Percentiles rank a stretch among this genome's conserved stretches.
Conservation (phyloP, 2,797 vertebrate species). For the Bufotes viridis region DNA sequence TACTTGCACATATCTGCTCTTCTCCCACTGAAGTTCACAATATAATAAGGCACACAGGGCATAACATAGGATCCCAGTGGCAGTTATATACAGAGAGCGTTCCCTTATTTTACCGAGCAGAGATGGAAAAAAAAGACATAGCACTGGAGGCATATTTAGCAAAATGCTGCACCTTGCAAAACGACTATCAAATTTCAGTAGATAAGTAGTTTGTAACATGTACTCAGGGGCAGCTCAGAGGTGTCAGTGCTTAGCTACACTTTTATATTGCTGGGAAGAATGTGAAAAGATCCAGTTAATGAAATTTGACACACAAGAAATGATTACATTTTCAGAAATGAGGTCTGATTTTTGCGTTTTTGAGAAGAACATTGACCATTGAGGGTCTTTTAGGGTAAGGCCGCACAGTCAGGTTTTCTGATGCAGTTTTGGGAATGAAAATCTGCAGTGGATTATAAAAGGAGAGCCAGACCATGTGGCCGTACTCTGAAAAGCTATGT, state of each 20-base stretch:
- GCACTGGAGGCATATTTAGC: not conserved
- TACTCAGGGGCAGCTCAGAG: not conserved
- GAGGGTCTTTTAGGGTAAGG: not conserved
- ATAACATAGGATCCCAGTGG: not conserved
- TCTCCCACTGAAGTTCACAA: not conserved
- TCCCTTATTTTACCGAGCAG: not conserved
- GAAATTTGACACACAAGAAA: not conserved
- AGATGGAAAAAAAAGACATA: not conserved
- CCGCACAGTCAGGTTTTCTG: no score
- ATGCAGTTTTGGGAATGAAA: no score
- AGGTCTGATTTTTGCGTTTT: not conserved
- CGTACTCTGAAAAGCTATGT: no score
- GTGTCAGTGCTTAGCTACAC: not conserved
- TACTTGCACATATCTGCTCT: not conserved
- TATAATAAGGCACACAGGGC: conserved; percentile 2
- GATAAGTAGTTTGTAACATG: not conserved
- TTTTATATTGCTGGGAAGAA: not conserved
- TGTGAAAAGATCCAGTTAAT: not conserved
- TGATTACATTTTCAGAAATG: not conserved
- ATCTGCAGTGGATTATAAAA: no score
- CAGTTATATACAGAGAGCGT: not conserved
- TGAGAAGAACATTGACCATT: not conserved
- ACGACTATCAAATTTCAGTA: not conserved
- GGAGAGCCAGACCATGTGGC: no score
- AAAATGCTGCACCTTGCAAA: conserved; percentile 18